phyloP scores from a whole-genome alignment of 2,888 invertebrate species.

The Agrypnus murinus region DNA sequence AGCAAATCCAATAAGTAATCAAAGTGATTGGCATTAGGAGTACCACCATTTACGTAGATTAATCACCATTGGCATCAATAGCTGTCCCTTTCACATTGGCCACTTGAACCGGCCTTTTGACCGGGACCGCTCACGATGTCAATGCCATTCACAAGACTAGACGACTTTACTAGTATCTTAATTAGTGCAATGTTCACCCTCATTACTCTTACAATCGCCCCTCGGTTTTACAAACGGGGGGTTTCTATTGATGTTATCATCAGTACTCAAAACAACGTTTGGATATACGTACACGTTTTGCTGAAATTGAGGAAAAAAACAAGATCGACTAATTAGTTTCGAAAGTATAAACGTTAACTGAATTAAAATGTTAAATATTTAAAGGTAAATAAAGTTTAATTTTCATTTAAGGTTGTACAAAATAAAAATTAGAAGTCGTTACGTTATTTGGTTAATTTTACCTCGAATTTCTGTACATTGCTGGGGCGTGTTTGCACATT shows the following conservation, averaged over 20 bases:
- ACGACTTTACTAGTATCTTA: conserved; percentile 58
- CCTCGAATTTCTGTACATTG: conserved; percentile 33
- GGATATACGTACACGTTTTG: neutral
- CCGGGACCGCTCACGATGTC: conserved; percentile 56
- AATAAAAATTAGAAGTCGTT: neutral
- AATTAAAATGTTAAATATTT: too few relatives aligned
- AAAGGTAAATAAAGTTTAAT: too few relatives aligned
- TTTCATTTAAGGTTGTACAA: neutral
- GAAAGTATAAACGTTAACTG: neutral
- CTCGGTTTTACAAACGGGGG: conserved; percentile 5
- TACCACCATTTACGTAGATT: conserved; percentile 64
- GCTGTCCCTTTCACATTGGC: conserved; percentile 64
- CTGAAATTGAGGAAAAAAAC: neutral
- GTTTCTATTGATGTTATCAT: neutral
- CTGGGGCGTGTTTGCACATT: conserved; percentile 46
- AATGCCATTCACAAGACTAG: conserved; percentile 55
- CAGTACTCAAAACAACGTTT: too few relatives aligned
- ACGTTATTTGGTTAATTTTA: conserved; percentile 32
- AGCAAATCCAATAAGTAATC: conserved; percentile 64
- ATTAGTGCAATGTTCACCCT: conserved; percentile 61
- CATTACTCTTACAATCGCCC: conserved; percentile 53
- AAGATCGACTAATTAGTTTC: too few relatives aligned
- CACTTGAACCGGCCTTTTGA: conserved; percentile 66
- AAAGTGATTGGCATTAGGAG: conserved; percentile 64
- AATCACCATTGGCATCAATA: conserved; percentile 64